Evolutionary conservation across 2,888 invertebrate species (phyloP), one percentile per base, ranked within the genome.

Genomic region (Drosophila falleni): DNA sequence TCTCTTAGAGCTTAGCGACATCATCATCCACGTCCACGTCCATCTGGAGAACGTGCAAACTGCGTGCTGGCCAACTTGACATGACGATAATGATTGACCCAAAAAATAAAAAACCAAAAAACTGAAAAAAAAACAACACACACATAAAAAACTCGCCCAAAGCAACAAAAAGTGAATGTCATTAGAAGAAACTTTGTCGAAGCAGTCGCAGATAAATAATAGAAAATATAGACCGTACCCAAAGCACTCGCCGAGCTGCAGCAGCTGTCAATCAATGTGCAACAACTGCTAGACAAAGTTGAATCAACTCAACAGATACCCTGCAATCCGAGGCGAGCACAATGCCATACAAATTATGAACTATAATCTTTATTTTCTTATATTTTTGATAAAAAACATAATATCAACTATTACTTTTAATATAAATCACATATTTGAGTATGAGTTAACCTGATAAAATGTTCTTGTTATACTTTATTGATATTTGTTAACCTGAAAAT

Each of bases 21-120:
- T 41, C 61, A 29, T 75, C 73, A 59, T 37, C 58, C 68, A 64
- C 51, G 23, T 58, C 37, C 70, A 66, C 60, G 37, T 61, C 44
- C 56, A 29, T 41, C 9, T 16, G 13, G 33, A 35, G 78, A 87
- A 84, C 81, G 85, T 87, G 87, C 83, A 83, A 84, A 81, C 84
- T 87, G 83, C 86, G 83, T 79, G 81, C 88, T 66, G 68, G 47
- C 70, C 89, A 86, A 83, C 89, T 89, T 78, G 89, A 77, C 81
- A 74, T 71, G 85, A 80, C 86, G 89, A 87, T 89, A 87, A 89
- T 87, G 86, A 82, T 85, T 87, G 86, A 87, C 86, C 88, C 76
- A 85, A 86, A 86, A 85, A 85, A 46, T 26, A 26, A 53, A 50
- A 60, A 54, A 39, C 53, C 23, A 50, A 33, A 44, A 44, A 9